Base-by-base conservation (phyloP, 1,140 invertebrate genomes). In the Dinothrombium tinctorium region DNA sequence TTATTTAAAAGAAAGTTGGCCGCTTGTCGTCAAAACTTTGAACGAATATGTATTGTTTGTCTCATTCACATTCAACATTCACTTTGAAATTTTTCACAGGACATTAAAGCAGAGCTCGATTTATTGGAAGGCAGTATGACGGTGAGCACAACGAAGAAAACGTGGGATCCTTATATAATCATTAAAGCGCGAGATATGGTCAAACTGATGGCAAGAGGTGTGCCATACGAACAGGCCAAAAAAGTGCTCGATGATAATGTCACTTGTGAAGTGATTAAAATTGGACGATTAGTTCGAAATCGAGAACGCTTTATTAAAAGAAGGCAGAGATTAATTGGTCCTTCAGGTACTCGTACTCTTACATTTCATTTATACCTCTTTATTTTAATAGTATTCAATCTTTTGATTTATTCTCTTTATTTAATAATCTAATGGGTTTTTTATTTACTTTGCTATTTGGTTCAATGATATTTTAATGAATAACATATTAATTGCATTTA, bases 81-180 rank as follows among this genome's bases (percentile, higher is more conserved):
- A 8, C 23, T 22, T 43, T 37, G 19, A 6, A 37, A 11, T 20
- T 11, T 8, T 42, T 42, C 7, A 12, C 35, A 84, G 60, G 62
- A 69, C 35, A 62, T 99, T 1, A 79, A 79, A 56, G 82, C 79
- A 0, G 84, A 96, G 52, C 59, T 99, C 42, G 90, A 99, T 67
- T 58, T 94, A 1, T 64, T 94, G 3, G 86, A 95, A 69, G 92
- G 94, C 37, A 77, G 76, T 48, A 87, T 99, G 78, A 74, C 73
- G 6, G 92, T 99, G 0, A 69, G 67, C 55, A 98, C 94, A 0
- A 96, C 89, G 0, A 67, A 84, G 37, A 92, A 95, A 64, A 96
- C 90, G 2, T 98, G 83, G 83, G 94, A 99, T 67, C 94, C 94
- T 0, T 96, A 82, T 49, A 81, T 94, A 32, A 84, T 99, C 33